Base-by-base conservation (phyloP, 1,140 invertebrate species). In the Nomia melanderi region DNA sequence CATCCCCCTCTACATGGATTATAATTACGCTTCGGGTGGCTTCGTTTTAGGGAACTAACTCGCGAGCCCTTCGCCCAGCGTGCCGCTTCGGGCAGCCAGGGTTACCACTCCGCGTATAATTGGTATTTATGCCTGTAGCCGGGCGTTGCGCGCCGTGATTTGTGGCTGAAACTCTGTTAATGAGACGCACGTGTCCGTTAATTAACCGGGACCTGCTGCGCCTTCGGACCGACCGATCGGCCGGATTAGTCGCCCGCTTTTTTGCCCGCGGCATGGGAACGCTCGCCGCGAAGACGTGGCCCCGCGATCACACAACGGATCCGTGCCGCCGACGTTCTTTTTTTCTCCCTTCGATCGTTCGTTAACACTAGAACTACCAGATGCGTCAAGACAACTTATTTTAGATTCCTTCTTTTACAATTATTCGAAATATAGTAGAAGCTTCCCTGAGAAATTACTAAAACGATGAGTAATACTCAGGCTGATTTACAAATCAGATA, bases 181-280 rank as follows among this genome's bases (percentile, higher is more conserved):
- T 87, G 85, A 87, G 85, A 87, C 85, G 85, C 85, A 87, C 85
- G 84, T 87, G 85, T 78, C 85, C 56, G 75, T 86, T 86, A 86
- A 87, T 87, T 87, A 87, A 86, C 80, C 62, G 73, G 62, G 77
- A 81, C 80, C 78, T 57, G 56, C 56, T 39, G 54, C 64, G 36
- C 73, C 73, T 64, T 41, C 65, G 47, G 39, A 47, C 14, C 36
- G 8, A 27, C 64, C 65, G 73, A 76, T 69, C 73, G 54, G 9
- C 39, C 31, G 65, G 81, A 83, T 83, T 83, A 82, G 57, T 47
- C 31, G 41, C 23, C 12, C 27, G 41, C 63, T 74, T 76, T 76
- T 70, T 62, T 60, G 33, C 36, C 33, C 25, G 5, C 27, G 25
- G 63, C 27, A 31, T 73, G 64, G 50, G 79, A 70, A 70, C 70